These are phyloP conservation scores for Chrysaora quinquecirrha DNA, from an alignment of 30 jellyfish, hydroid and myxozoan genomes.

Conservation along the genomic window DNA sequence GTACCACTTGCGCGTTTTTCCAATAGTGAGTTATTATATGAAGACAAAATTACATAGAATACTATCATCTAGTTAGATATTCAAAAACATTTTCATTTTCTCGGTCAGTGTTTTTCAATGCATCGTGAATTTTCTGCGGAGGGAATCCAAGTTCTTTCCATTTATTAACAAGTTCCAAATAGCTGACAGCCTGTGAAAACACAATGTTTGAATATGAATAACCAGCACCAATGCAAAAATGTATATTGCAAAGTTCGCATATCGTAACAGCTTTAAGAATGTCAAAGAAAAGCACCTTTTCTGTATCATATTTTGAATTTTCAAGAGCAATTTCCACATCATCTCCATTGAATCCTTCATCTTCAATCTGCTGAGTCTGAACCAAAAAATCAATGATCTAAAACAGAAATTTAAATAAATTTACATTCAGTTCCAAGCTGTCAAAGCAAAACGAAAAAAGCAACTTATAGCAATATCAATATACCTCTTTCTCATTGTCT, in stretches of 20 bases:
- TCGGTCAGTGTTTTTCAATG: slow-evolving; percentile 50
- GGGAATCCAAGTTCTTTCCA: slow-evolving; percentile 88
- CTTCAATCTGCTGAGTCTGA: slow-evolving; percentile 71
- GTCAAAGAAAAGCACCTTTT: slow-evolving; percentile 21
- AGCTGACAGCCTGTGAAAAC: slow-evolving; percentile 44
- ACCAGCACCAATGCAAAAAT: no score
- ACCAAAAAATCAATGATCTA: slow-evolving; percentile 87
- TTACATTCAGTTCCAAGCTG: no score
- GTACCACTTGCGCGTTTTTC: no score
- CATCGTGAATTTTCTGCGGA: slow-evolving; percentile 66
- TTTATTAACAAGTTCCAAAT: slow-evolving; percentile 54
- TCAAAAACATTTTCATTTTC: slow-evolving; percentile 79
- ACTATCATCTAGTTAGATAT: slow-evolving; percentile 61
- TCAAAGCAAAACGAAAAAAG: no score
- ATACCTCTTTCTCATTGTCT: slow-evolving; percentile 84
- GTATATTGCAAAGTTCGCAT: no score
- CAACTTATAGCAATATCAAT: no score
- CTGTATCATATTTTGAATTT: slow-evolving; percentile 31
- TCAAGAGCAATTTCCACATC: slow-evolving; percentile 83
- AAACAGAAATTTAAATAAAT: neutral
- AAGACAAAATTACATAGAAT: no score
- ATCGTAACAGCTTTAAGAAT: no score
- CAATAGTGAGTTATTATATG: no score
- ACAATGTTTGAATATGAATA: no score
- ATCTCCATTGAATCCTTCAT: slow-evolving; percentile 69